Percentiles rank a stretch among this genome's conserved stretches.
phyloP scores from a whole-genome alignment of 2,888 invertebrate species.

The Nasonovia ribisnigri region DNA sequence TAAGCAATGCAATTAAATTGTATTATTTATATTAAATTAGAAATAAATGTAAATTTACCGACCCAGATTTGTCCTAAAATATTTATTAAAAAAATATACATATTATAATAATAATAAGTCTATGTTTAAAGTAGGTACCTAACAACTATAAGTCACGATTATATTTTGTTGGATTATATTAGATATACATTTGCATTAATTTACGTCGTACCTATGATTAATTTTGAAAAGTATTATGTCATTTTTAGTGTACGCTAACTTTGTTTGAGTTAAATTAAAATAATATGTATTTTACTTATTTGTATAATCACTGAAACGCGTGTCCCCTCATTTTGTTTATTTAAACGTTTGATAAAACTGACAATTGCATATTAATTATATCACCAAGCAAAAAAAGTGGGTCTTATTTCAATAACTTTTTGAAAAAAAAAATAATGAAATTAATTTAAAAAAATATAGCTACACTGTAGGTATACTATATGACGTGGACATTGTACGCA shows the following conservation, averaged over 20 bases:
- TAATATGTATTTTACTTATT: constrained; percentile 4
- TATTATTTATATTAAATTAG: neutral
- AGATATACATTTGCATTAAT: neutral
- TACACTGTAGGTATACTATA: neutral
- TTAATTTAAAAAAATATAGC: neutral
- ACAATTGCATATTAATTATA: neutral
- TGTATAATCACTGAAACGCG: neutral
- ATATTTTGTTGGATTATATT: neutral
- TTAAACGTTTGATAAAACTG: neutral
- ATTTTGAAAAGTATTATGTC: neutral
- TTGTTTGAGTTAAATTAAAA: neutral
- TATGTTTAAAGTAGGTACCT: neutral
- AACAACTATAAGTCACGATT: neutral
- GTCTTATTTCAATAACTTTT: neutral
- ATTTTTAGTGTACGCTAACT: neutral
- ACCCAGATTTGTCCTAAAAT: neutral
- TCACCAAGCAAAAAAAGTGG: neutral
- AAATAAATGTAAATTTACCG: neutral
- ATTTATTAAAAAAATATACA: neutral
- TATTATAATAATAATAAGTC: neutral
- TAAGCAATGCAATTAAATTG: neutral
- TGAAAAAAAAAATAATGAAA: neutral
- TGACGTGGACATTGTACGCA: neutral
- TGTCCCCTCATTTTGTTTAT: constrained; percentile 8
- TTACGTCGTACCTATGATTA: neutral